Percentiles rank a stretch among this genome's conserved stretches.
phyloP scores from a whole-genome alignment of 2,797 vertebrate species.

The Phylloscopus collybita region DNA sequence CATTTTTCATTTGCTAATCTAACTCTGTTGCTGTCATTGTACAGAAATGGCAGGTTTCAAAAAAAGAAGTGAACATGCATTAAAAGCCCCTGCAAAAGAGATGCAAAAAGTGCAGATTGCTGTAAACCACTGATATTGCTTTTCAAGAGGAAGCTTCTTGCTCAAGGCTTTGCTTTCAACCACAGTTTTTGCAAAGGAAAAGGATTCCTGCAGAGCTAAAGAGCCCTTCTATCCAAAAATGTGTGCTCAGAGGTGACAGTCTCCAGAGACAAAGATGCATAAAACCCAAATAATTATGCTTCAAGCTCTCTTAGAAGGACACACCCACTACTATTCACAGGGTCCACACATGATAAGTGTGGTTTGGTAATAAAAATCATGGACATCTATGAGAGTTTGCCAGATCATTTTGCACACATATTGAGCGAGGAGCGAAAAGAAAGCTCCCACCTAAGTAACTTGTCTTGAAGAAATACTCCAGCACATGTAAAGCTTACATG shows the following conservation, averaged over 20 bases:
- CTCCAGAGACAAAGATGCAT: neutral
- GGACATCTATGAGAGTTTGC: neutral
- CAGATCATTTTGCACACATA: neutral
- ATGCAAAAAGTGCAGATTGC: neutral
- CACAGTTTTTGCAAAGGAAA: neutral
- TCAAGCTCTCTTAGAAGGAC: neutral
- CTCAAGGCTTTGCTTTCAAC: neutral
- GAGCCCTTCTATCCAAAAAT: neutral
- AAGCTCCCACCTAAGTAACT: neutral
- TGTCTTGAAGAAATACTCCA: neutral
- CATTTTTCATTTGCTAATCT: slow-evolving; percentile 39
- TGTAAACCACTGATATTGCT: neutral
- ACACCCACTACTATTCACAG: neutral
- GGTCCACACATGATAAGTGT: neutral
- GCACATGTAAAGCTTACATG: neutral
- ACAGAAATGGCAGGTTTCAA: neutral
- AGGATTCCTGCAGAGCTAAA: neutral
- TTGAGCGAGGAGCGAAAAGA: fast-evolving
- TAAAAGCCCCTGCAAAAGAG: neutral
- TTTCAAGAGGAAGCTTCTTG: neutral
- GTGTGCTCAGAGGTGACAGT: neutral
- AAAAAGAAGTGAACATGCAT: neutral
- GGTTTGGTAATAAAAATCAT: neutral
- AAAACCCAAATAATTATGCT: neutral
- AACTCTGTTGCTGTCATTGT: neutral